A percentile compares a stretch with the other conserved stretches of the same genome.
These are phyloP conservation scores for Neoitamus cyanurus DNA, from an alignment of 2,888 invertebrate genomes.

Conservation along the genomic window DNA sequence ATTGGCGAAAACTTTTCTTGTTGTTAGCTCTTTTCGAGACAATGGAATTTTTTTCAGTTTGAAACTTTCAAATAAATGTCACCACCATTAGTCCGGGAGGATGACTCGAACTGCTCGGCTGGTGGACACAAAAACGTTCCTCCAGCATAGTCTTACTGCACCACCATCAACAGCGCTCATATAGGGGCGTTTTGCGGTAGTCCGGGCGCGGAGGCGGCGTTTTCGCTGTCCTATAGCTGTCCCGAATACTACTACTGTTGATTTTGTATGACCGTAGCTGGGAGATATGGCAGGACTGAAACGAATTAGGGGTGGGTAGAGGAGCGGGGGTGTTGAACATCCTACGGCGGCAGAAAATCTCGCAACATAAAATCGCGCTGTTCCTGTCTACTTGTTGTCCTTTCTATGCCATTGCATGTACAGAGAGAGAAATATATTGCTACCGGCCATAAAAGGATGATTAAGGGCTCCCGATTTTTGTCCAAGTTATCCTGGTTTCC, in stretches of 20 bases:
- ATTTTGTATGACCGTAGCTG: not conserved
- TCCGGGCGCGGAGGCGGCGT: not conserved
- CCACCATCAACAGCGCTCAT: not conserved
- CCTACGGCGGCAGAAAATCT: constrained; percentile 6
- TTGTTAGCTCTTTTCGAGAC: constrained; percentile 35
- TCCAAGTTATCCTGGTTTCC: constrained; percentile 32
- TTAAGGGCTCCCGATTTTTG: constrained; percentile 43
- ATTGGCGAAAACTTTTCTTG: constrained; percentile 34
- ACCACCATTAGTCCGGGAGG: constrained; percentile 34
- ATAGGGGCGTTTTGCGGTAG: not conserved
- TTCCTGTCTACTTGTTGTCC: constrained; percentile 35
- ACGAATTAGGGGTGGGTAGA: not conserved
- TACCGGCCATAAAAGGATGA: constrained; percentile 38
- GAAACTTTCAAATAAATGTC: constrained; percentile 43
- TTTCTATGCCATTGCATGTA: not conserved
- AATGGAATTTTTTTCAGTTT: constrained; percentile 2
- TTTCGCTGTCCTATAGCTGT: not conserved
- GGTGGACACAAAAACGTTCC: not conserved
- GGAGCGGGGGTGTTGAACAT: not conserved
- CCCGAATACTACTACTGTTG: not conserved
- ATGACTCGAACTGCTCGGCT: not conserved
- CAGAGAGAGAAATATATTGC: constrained; percentile 1
- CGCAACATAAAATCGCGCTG: constrained; percentile 21
- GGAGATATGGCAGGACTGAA: constrained; percentile 3
- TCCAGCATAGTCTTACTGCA: not conserved